Evolutionary conservation across 2,113 vertebrate genomes (phyloP).

Genomic region (Atherinomorus stipes): DNA sequence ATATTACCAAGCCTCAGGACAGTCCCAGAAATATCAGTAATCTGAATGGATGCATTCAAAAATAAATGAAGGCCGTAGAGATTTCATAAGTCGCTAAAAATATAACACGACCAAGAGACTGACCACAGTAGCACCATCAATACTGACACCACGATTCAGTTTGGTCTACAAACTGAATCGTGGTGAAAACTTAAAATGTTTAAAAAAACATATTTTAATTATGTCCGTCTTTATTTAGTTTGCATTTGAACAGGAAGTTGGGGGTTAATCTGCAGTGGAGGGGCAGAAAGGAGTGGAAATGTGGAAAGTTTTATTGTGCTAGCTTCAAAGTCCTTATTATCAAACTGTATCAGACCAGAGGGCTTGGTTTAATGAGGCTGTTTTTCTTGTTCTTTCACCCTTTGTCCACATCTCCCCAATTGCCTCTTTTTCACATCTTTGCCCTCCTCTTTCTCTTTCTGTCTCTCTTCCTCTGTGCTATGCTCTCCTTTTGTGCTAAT

Average conservation of each 20-base stretch:
- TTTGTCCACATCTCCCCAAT: constrained; percentile 38
- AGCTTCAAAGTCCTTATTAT: constrained; percentile 59
- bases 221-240: neutral
- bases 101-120: constrained; percentile 12
- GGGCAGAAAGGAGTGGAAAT: constrained; percentile 7
- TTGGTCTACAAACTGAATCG: constrained; percentile 1
- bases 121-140: neutral
- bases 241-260: neutral
- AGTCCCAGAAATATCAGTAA: constrained; percentile 6
- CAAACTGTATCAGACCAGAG: constrained; percentile 59
- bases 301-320: constrained; percentile 32
- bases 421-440: constrained; percentile 13
- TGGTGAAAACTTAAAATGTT: no score
- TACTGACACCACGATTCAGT: constrained; percentile 9
- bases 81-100: constrained; percentile 41
- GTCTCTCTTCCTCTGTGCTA: constrained; percentile 10
- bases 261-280: constrained; percentile 25
- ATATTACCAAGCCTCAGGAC: constrained; percentile 4
- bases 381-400: constrained; percentile 49
- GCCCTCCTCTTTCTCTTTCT: constrained; percentile 6
- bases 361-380: constrained; percentile 71
- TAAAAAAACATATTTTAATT: no score
- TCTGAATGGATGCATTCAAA: constrained; percentile 15
- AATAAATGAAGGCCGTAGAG: constrained; percentile 17
- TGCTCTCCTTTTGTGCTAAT: constrained; percentile 37